Percentiles rank a stretch among this genome's conserved stretches.
Conservation (phyloP, 2,113 vertebrate genomes). For the Cavia porcellus region DNA sequence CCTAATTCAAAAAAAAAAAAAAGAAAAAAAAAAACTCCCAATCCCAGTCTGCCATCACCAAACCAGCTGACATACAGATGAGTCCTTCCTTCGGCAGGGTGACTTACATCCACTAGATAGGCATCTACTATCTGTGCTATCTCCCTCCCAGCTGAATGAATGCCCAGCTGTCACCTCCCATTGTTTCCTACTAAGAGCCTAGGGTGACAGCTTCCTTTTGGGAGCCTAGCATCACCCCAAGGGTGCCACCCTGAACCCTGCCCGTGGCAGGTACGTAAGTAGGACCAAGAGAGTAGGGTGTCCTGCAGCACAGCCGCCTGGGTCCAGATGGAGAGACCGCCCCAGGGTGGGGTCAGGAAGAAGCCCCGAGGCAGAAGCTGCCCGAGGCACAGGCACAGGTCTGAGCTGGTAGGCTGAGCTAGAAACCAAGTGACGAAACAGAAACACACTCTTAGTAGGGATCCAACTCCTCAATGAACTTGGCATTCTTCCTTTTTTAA, state of each 20-base stretch:
- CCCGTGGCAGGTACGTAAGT: neutral
- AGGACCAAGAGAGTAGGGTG: neutral
- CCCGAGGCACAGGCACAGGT: neutral
- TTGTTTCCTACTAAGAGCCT: neutral
- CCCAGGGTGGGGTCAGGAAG: neutral
- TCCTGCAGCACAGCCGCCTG: neutral
- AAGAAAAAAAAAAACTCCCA: neutral
- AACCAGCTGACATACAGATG: neutral
- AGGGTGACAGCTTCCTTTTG: neutral
- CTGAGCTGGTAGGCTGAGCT: neutral
- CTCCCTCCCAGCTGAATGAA: neutral
- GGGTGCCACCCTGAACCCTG: neutral
- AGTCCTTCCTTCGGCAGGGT: neutral
- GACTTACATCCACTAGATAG: neutral
- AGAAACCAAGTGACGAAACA: neutral
- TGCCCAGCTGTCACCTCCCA: neutral
- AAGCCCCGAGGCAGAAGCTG: neutral
- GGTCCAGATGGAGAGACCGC: neutral
- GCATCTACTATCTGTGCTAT: neutral
- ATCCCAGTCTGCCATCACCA: neutral
- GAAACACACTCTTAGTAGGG: neutral
- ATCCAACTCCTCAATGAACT: conserved; percentile 9
- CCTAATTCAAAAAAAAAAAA: neutral
- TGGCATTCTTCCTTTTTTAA: neutral
- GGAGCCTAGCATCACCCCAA: neutral